phyloP scores from a whole-genome alignment of 2,113 vertebrate genomes.

The Chaenocephalus aceratus region DNA sequence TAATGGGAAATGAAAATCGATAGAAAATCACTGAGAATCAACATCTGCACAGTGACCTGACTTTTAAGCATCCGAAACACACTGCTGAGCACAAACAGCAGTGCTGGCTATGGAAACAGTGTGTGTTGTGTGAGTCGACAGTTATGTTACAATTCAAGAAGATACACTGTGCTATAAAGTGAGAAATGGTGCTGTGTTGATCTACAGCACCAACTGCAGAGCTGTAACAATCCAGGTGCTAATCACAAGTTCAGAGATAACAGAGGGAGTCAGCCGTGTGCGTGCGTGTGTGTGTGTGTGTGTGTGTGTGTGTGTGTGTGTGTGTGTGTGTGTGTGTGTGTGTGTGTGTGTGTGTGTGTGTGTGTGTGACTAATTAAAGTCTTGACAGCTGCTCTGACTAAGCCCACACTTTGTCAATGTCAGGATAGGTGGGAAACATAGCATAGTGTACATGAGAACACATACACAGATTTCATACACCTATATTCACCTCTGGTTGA shows the following conservation, averaged over 20 bases:
- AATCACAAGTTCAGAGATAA: conserved; percentile 24
- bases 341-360: background rate
- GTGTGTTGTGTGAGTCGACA: background rate
- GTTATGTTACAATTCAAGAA: conserved; percentile 20
- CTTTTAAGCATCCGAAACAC: background rate
- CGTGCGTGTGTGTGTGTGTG: background rate
- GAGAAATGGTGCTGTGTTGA: conserved; percentile 29
- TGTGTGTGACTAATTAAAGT: conserved; percentile 38
- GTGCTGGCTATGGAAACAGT: background rate
- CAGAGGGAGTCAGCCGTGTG: background rate
- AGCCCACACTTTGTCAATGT: conserved; percentile 37
- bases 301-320: conserved; percentile 7
- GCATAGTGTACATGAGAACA: conserved; percentile 4
- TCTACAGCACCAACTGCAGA: conserved; percentile 15
- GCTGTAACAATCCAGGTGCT: conserved; percentile 36
- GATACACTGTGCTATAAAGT: background rate
- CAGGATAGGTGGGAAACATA: conserved; percentile 38
- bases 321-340: background rate
- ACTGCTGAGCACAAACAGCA: background rate
- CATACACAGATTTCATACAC: background rate
- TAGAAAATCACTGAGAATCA: conserved; percentile 1
- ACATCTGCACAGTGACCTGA: background rate
- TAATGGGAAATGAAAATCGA: background rate
- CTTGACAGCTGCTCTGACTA: conserved; percentile 48
- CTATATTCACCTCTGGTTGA: conserved; percentile 39